A percentile compares a stretch with the other conserved stretches of the same genome.
These are phyloP conservation scores for Orchesellides sinensis DNA, from an alignment of 2,888 invertebrate genomes.

Conservation along the genomic window DNA sequence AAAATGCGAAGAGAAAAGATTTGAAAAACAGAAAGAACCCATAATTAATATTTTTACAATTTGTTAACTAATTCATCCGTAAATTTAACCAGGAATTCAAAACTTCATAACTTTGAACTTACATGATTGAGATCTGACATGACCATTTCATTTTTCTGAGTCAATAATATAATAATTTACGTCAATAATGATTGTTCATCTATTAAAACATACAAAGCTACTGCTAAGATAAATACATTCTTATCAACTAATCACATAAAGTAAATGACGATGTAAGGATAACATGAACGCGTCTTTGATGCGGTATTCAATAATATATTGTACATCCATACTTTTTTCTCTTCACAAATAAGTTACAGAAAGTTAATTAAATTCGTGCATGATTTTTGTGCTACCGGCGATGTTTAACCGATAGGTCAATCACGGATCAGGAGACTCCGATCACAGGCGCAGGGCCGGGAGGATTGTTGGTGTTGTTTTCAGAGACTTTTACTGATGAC, in stretches of 20 bases:
- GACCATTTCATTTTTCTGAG: conserved; percentile 59
- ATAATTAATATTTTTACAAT: background rate
- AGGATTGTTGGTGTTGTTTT: conserved; percentile 45
- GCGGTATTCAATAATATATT: conserved; percentile 30
- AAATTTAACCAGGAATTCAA: conserved; percentile 46
- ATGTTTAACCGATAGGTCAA: conserved; percentile 64
- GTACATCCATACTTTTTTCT: conserved; percentile 35
- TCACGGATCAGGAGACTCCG: conserved; percentile 66
- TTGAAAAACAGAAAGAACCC: too few species aligned
- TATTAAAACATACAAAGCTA: conserved; percentile 61
- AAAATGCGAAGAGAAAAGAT: too few species aligned
- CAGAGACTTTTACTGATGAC: conserved; percentile 38
- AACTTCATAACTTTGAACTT: conserved; percentile 59
- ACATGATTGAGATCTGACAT: conserved; percentile 66
- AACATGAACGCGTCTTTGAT: conserved; percentile 52
- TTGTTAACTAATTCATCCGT: background rate
- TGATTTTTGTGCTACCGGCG: conserved; percentile 61
- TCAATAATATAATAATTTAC: conserved; percentile 11
- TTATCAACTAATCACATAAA: conserved; percentile 60
- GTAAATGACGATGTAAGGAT: conserved; percentile 55
- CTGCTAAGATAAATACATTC: conserved; percentile 42
- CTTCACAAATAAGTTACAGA: conserved; percentile 18
- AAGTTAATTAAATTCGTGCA: conserved; percentile 8
- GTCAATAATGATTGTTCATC: conserved; percentile 59
- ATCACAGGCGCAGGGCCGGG: conserved; percentile 62